Percentiles rank a stretch among this genome's conserved stretches.
These are phyloP conservation scores for Esox masquinongy DNA, from an alignment of 2,797 vertebrate genomes.

Conservation along the genomic window DNA sequence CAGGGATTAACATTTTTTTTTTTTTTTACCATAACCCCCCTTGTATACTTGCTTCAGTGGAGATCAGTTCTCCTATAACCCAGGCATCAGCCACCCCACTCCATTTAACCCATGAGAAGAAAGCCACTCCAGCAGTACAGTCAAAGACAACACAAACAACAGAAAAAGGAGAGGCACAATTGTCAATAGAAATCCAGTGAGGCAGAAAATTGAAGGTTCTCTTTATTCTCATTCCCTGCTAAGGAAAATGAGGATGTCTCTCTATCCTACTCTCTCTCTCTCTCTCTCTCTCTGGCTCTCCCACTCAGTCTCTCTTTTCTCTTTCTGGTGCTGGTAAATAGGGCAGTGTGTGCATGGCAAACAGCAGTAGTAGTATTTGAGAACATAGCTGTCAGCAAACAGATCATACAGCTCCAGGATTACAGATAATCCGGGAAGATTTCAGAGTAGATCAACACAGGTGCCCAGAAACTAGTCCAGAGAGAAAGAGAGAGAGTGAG, in stretches of 20 bases:
- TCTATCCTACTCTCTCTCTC: neutral
- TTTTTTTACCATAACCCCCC: too few species aligned
- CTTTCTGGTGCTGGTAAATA: constrained; percentile 53
- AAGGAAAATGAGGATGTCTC: constrained; percentile 17
- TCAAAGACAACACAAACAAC: constrained; percentile 53
- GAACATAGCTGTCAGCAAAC: constrained; percentile 76
- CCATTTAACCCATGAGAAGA: constrained; percentile 37
- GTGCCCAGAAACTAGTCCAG: constrained; percentile 45
- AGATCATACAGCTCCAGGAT: constrained; percentile 72
- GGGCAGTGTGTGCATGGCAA: constrained; percentile 59
- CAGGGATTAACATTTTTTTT: too few species aligned
- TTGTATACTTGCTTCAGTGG: neutral
- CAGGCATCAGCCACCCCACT: constrained; percentile 39
- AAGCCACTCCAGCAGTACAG: constrained; percentile 29
- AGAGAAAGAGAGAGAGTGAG: constrained; percentile 17
- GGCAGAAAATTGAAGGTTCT: constrained; percentile 67
- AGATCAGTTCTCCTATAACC: constrained; percentile 30
- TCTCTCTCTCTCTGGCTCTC: neutral
- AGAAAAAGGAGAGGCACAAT: constrained; percentile 47
- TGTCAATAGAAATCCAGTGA: constrained; percentile 64
- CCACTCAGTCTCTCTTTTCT: neutral
- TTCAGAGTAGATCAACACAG: constrained; percentile 78
- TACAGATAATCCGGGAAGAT: constrained; percentile 78
- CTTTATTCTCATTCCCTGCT: constrained; percentile 14
- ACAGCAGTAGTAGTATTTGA: constrained; percentile 56